phyloP scores from a whole-genome alignment of 2,888 invertebrate species.

The Subacronicta megacephala region DNA sequence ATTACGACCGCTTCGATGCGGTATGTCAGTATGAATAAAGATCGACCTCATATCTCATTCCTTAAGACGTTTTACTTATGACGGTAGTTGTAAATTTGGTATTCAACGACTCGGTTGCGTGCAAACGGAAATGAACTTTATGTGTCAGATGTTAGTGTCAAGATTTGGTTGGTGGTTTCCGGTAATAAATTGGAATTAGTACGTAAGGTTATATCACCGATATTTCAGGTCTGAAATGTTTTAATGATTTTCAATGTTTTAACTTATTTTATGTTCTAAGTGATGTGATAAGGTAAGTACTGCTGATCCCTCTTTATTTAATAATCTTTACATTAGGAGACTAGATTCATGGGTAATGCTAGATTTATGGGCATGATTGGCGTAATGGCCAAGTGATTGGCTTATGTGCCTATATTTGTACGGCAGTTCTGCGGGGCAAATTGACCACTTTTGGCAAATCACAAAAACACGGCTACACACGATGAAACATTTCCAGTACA shows the following conservation, averaged over 20 bases:
- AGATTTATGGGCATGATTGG: no score
- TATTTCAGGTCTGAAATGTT: conserved; percentile 52
- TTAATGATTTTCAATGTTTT: conserved; percentile 50
- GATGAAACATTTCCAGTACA: no score
- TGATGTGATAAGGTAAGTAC: conserved; percentile 22
- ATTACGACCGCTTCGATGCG: conserved; percentile 67
- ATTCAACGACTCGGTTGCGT: conserved; percentile 54
- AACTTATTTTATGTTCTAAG: conserved; percentile 21
- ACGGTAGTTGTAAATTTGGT: conserved; percentile 79
- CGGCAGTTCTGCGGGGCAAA: no score
- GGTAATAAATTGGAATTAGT: conserved; percentile 57
- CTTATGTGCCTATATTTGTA: no score
- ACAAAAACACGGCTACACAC: no score
- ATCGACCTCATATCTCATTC: conserved; percentile 78
- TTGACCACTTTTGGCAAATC: no score
- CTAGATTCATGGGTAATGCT: no score
- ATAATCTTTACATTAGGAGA: no score
- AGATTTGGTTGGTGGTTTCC: conserved; percentile 12
- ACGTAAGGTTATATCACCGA: conserved; percentile 46
- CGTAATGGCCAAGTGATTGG: no score
- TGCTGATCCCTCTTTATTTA: no score
- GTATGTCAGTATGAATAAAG: conserved; percentile 77
- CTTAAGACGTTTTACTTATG: conserved; percentile 80
- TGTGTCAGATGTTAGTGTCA: fast-evolving
- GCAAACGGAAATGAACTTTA: conserved; percentile 38